Evolutionary conservation across 2,797 vertebrate species (phyloP), one percentile per base, ranked within the genome.

Genomic region (Octomys mimax): DNA sequence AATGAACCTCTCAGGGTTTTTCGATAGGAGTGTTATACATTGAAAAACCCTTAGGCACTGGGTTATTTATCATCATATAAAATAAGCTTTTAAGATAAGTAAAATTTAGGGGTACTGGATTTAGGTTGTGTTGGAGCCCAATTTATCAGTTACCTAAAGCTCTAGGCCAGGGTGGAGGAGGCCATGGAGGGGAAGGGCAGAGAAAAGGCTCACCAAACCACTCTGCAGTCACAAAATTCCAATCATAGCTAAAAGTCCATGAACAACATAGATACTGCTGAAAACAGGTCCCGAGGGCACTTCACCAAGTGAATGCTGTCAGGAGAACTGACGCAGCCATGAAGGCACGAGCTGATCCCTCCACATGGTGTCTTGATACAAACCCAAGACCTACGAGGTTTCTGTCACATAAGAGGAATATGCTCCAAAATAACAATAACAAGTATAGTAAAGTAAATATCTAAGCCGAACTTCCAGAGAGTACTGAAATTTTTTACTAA

Each of bases 221-320:
- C 1, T n/a, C 24, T 6, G 31, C 75, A 89, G 85, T 24, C 9
- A 59, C 19, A 49, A 19, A 2, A 13, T 57, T 46, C 12, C 33
- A 80, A 1, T 57, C 21, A 80, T 22, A 57, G 19, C 3, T 33
- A 24, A 22, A 21, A 57, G 46, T n/a, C 21, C 31, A 6, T 57
- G 57, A 57, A 12, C 19, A 36, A n/a, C 6, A 6, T 5, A 7
- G 4, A 6, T 13, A 2, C 6, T 57, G 19, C 19, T n/a, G 11
- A n/a, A 21, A 57, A 24, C 6, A n/a, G 33, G 33, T 21, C n/a
- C 52, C 13, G 0, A 22, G 31, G 52, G 9, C 11, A 5, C 31
- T 21, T 78, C 49, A 21, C 19, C 28, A 33, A 22, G 46, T 31
- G 49, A 52, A 24, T 9, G 13, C 11, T 33, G 1, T 13, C 19